Evolutionary conservation across 2,888 invertebrate species (phyloP), one percentile per base, ranked within the genome.

Genomic region (Nematopogon swammerdamellus): DNA sequence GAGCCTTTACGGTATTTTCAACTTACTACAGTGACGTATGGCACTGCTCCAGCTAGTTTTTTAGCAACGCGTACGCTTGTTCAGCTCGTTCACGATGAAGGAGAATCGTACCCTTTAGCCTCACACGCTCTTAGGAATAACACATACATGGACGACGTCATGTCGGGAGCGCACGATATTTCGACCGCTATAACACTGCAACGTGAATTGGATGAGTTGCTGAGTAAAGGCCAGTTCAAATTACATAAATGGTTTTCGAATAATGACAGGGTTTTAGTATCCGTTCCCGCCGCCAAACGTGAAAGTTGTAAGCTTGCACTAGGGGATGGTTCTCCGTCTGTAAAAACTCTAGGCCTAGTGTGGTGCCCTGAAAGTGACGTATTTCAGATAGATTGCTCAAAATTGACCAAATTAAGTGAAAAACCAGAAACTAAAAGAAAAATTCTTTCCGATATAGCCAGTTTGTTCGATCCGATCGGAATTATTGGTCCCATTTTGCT

Each of bases 391-490:
- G 8, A 25, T 25, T 25, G 5, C 25, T 25, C 25, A 25, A 4
- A 25, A 25, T 6, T 25, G 25, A 25, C 4, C 4, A 8, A 25
- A 25, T 8, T 25, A 8, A 25, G 5, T 25, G 8, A 25, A 4
- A 4, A 25, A 25, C 5, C 25, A 25, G 4, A 8, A 8, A 55
- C 56, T 2, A 57, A 55, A 44, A 43, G 56, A 45, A 47, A 17
- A 3, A 56, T 58, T 25, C 45, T 59, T 4, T 57, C 57, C 11
- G 55, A 49, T 0, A 49, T 56, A 3, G 53, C 48, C 48, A 57
- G 54, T 44, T 47, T 57, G 5, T 59, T 59, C 47, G 57, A 58
- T 18, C 56, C 57, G n/a, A 29, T 57, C 2, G 58, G 57, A 1
- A 18, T 58, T 11, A 17, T 57, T 2, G 47, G 48, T 36, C 48